Evolutionary conservation across 2,888 invertebrate species (phyloP), one percentile per base, ranked within the genome.

Genomic region (Ormyrus thymus): DNA sequence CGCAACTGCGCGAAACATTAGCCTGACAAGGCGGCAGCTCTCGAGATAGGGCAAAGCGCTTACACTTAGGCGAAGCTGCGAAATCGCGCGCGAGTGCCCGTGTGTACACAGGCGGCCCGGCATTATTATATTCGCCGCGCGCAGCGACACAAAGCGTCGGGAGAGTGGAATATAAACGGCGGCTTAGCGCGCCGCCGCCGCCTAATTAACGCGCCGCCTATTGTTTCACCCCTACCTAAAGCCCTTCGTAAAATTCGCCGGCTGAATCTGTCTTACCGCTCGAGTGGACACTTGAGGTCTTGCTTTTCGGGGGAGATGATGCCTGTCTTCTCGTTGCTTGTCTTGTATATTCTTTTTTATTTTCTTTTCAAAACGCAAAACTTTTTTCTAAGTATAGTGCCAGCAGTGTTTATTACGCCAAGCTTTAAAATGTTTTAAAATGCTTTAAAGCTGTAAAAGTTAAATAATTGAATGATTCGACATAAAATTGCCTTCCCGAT

Each of bases 161-260:
- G 29, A 48, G 50, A 55, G 56, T 56, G 50, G 56, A 50, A 64
- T 55, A 73, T 73, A 65, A 73, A 65, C 50, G 48, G 56, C 1
- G 65, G 64, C 50, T 65, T 58, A 89, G 89, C 89, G 89, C 89
- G 89, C 87, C 88, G 89, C 88, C 87, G 83, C 85, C 84, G 87
- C 87, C 89, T 89, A 89, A 89, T 89, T 89, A 89, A 88, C 87
- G 86, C 86, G 84, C 84, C 45, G 43, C n/a, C 62, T 46, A 64
- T 62, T 64, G 72, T 53, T 55, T n/a, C 7, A 10, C 48, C 46
- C 29, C 29, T 29, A 29, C 13, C 62, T 7, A 62, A 72, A 72
- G 62, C 55, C 15, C 62, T 62, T 55, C 5, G 53, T 62, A 43
- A 64, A 64, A 64, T 64, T 64, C 9, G 15, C 13, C 3, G 4